These are phyloP conservation scores for Suillia variegata DNA, from an alignment of 2,888 invertebrate genomes.

Conservation along the genomic window DNA sequence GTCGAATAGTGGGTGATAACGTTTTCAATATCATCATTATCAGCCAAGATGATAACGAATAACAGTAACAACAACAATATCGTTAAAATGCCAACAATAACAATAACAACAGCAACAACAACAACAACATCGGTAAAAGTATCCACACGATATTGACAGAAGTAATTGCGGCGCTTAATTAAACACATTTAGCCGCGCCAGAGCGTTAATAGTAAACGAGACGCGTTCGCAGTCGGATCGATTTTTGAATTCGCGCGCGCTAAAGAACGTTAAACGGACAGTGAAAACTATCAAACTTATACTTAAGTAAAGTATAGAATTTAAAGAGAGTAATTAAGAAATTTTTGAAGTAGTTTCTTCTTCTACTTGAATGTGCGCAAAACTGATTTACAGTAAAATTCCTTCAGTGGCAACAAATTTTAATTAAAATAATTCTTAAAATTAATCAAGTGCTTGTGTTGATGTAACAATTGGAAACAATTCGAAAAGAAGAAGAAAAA, in stretches of 20 bases:
- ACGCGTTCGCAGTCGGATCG: slow-evolving; percentile 11
- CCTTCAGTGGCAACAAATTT: too few species aligned
- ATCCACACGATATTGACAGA: neutral
- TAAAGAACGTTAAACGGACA: neutral
- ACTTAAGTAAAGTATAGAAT: too few species aligned
- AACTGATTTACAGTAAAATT: too few species aligned
- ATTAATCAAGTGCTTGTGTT: too few species aligned
- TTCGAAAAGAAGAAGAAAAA: neutral
- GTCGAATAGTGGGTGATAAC: neutral
- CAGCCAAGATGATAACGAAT: neutral
- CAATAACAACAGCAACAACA: neutral
- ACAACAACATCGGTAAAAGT: neutral
- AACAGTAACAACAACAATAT: neutral
- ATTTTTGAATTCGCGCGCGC: neutral
- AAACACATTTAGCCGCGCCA: neutral
- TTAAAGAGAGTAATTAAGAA: too few species aligned
- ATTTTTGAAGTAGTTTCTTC: too few species aligned
- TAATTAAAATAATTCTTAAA: too few species aligned
- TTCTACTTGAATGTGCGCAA: too few species aligned
- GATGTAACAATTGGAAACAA: too few species aligned
- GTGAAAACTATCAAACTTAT: neutral
- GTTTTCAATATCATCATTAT: slow-evolving; percentile 1
- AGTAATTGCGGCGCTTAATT: neutral
- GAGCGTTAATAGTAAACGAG: slow-evolving; percentile 16
- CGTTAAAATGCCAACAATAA: neutral